Conservation (phyloP, 1,140 invertebrate species). For the Pissodes strobi region DNA sequence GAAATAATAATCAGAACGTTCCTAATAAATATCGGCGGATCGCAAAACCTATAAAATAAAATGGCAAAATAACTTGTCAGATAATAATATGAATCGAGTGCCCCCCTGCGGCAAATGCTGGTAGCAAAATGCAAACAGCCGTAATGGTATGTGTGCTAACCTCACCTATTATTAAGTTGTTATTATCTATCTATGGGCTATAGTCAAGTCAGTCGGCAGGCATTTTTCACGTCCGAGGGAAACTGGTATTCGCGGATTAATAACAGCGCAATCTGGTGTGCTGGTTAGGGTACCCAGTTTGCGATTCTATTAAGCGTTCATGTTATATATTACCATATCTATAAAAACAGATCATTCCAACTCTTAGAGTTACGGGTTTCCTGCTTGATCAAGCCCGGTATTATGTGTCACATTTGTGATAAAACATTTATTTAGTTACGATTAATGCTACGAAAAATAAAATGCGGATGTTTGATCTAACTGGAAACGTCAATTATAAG, state of each 20-base stretch:
- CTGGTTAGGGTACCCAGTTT: no score
- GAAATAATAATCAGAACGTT: neutral
- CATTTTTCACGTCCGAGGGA: slow-evolving; percentile 13
- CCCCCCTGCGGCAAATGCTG: slow-evolving; percentile 16
- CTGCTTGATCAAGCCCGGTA: no score
- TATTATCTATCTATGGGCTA: slow-evolving; percentile 18
- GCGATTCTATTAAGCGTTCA: no score
- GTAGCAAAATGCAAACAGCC: slow-evolving; percentile 25
- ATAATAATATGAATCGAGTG: slow-evolving; percentile 21
- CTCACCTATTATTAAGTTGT: slow-evolving; percentile 29
- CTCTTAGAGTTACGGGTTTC: no score
- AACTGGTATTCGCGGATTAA: slow-evolving; percentile 21
- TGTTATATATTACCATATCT: no score
- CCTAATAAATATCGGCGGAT: neutral
- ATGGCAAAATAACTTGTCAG: slow-evolving; percentile 17
- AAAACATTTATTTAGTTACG: no score
- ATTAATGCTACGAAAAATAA: no score
- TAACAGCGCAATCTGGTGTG: neutral
- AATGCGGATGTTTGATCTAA: no score
- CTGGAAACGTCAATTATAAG: no score
- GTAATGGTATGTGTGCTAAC: slow-evolving; percentile 24
- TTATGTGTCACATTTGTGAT: no score
- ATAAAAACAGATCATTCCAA: no score
- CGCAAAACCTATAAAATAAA: neutral
- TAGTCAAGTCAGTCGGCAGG: neutral